These are phyloP conservation scores for Hippolais icterina DNA, from an alignment of 2,113 vertebrate species.

Conservation along the genomic window DNA sequence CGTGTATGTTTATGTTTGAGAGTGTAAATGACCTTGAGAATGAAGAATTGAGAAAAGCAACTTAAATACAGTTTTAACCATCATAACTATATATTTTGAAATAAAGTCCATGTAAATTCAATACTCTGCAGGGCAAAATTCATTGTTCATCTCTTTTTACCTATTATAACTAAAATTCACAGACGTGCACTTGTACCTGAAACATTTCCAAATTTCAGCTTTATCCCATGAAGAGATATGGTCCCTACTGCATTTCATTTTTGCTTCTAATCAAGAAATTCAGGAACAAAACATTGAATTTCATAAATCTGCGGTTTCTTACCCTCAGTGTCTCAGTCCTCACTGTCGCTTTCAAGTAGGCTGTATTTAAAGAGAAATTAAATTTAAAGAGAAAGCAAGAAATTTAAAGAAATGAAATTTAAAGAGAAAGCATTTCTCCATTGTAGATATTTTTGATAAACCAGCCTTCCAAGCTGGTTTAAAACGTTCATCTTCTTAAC, in stretches of 20 bases:
- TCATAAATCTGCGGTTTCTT: neutral
- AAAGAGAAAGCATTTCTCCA: neutral
- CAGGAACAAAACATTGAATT: neutral
- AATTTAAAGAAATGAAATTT: no score
- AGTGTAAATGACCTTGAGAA: constrained; percentile 37
- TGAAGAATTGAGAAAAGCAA: neutral
- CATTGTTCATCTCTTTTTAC: neutral
- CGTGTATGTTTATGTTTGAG: neutral
- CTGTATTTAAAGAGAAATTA: neutral
- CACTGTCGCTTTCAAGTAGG: neutral
- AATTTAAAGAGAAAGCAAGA: no score
- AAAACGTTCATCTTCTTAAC: neutral
- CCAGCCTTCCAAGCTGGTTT: neutral
- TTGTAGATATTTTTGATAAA: neutral
- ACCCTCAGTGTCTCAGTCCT: neutral
- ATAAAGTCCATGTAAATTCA: neutral
- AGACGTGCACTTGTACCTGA: neutral
- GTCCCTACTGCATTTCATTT: neutral
- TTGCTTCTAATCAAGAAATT: neutral
- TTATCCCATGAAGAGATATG: neutral
- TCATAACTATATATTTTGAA: neutral
- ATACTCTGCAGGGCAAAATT: neutral
- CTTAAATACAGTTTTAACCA: constrained; percentile 24
- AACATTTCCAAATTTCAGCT: neutral
- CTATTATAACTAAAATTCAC: neutral